Percentiles rank a stretch among this genome's conserved stretches.
phyloP scores from a whole-genome alignment of 2,113 vertebrate species.

The Ivindomyrus marchei region DNA sequence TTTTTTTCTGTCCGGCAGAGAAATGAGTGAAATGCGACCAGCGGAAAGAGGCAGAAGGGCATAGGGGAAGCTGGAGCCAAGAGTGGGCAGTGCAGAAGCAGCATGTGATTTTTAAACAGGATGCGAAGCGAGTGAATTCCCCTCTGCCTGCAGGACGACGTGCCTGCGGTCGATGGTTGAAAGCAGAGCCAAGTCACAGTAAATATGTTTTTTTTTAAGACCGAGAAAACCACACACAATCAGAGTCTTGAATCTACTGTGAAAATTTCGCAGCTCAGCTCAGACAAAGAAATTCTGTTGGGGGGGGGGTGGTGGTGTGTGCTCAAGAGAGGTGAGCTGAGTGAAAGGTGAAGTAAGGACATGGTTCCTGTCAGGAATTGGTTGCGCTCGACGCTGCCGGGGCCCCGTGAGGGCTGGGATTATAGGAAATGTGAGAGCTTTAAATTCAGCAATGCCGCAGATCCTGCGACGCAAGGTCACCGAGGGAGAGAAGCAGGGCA shows the following conservation, averaged over 20 bases:
- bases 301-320: not conserved
- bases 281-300: not conserved
- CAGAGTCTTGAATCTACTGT: not conserved
- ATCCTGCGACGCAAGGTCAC: slow-evolving; percentile 7
- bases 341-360: slow-evolving; percentile 1
- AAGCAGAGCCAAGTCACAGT: not conserved
- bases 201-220: not conserved
- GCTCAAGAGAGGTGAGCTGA: not conserved
- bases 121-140: not conserved
- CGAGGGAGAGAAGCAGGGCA: not conserved
- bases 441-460: slow-evolving; percentile 25
- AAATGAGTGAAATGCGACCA: not conserved
- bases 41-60: not conserved
- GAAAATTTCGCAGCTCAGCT: not conserved
- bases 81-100: not conserved
- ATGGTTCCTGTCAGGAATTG: not conserved
- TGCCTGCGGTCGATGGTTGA: slow-evolving; percentile 2
- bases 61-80: not conserved
- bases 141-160: not conserved
- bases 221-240: not conserved
- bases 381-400: slow-evolving; percentile 14
- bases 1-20: not conserved
- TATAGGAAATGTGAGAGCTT: slow-evolving; percentile 36
- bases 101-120: not conserved
- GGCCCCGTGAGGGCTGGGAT: slow-evolving; percentile 33